phyloP scores from a whole-genome alignment of 2,888 invertebrate genomes.

The Orthosia gothica region DNA sequence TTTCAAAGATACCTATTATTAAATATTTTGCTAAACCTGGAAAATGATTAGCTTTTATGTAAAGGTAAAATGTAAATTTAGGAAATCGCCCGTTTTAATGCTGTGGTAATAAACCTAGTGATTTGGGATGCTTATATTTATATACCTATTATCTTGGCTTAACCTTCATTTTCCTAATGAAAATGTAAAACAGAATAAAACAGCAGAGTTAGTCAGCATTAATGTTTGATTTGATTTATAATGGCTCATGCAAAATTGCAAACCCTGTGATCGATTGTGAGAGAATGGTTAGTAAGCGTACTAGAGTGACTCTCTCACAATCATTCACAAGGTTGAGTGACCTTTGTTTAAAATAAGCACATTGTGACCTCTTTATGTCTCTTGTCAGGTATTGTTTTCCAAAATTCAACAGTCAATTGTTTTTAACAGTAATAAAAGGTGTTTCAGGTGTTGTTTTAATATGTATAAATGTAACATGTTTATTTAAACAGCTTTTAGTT shows the following conservation, averaged over 20 bases:
- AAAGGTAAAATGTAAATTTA: not conserved
- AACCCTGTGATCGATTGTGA: not conserved
- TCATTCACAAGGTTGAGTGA: too few species aligned
- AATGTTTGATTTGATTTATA: not conserved
- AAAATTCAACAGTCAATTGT: not conserved
- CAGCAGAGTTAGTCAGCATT: not conserved
- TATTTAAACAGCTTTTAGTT: too few species aligned
- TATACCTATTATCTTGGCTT: not conserved
- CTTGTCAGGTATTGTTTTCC: too few species aligned
- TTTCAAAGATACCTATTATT: constrained; percentile 37
- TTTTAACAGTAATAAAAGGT: constrained; percentile 1
- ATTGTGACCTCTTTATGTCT: not conserved
- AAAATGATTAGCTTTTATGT: constrained; percentile 15
- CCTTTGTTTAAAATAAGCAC: not conserved
- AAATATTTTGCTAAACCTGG: constrained; percentile 42
- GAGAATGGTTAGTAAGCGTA: too few species aligned
- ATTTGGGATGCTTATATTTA: constrained; percentile 4
- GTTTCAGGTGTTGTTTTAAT: not conserved
- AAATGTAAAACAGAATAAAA: not conserved
- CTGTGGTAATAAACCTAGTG: constrained; percentile 2
- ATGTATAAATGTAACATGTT: too few species aligned
- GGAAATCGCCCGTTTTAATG: not conserved
- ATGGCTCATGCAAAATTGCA: not conserved
- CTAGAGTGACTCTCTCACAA: too few species aligned
- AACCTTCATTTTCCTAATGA: not conserved